Conservation (phyloP, 2,113 vertebrate genomes). For the Deroptyus accipitrinus region DNA sequence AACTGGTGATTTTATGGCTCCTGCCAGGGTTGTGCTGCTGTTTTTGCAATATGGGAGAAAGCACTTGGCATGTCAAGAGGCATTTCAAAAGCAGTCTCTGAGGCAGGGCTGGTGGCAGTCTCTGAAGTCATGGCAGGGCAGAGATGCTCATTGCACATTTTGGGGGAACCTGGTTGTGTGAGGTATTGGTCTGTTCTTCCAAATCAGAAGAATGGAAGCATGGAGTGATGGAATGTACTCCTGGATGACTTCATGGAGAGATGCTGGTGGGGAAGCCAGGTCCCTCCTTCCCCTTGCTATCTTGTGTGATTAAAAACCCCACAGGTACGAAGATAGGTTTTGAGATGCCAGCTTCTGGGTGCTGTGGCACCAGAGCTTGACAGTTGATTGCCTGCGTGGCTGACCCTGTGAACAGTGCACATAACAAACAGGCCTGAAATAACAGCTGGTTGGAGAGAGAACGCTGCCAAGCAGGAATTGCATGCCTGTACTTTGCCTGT, state of each 20-base stretch:
- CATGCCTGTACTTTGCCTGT: not conserved
- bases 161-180: not conserved
- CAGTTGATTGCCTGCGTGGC: not conserved
- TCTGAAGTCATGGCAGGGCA: not conserved
- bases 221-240: not conserved
- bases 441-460: constrained; percentile 3
- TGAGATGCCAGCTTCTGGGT: not conserved
- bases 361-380: not conserved
- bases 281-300: not conserved
- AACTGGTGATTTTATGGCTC: not conserved
- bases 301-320: not conserved
- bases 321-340: not conserved
- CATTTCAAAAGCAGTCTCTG: not conserved
- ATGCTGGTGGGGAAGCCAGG: not conserved
- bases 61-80: not conserved
- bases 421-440: not conserved
- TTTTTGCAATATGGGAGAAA: not conserved
- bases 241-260: not conserved
- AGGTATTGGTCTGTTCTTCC: not conserved
- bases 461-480: not conserved
- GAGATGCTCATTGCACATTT: not conserved
- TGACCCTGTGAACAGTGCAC: not conserved
- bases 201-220: not conserved
- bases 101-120: not conserved
- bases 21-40: not conserved